phyloP scores from a whole-genome alignment of 2,113 vertebrate genomes.

The Podarcis raffonei region DNA sequence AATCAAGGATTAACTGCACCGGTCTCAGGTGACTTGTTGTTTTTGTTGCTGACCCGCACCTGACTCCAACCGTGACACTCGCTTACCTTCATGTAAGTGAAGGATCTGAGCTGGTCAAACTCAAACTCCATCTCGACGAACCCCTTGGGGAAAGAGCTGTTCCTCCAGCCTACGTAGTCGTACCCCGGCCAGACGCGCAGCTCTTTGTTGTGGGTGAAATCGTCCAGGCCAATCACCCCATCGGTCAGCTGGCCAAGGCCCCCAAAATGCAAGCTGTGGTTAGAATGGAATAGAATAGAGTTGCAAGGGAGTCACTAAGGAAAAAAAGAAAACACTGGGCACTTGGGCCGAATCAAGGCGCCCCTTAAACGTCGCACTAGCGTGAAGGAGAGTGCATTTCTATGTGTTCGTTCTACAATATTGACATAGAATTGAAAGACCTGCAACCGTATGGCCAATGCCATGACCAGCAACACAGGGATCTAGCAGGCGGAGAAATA shows the following conservation, averaged over 20 bases:
- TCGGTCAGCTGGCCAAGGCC: slow-evolving; percentile 91
- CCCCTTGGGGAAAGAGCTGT: slow-evolving; percentile 76
- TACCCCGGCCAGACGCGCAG: slow-evolving; percentile 90
- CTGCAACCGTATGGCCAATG: background rate
- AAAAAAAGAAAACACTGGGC: background rate
- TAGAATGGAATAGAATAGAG: background rate
- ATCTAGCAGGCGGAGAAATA: too few relatives aligned
- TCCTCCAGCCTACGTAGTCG: slow-evolving; percentile 92
- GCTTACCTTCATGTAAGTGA: slow-evolving; percentile 89
- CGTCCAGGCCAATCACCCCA: slow-evolving; percentile 87
- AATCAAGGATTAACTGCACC: too few relatives aligned
- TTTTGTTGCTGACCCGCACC: too few relatives aligned
- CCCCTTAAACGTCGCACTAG: background rate
- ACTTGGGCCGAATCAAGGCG: background rate
- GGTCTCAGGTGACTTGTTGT: too few relatives aligned
- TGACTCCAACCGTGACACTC: background rate
- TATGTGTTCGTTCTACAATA: background rate
- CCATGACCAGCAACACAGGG: too few relatives aligned
- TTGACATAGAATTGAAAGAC: background rate
- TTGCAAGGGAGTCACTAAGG: background rate
- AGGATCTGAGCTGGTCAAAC: slow-evolving; percentile 84
- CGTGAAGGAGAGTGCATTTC: background rate
- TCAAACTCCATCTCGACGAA: slow-evolving; percentile 91
- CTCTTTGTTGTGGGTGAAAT: slow-evolving; percentile 87
- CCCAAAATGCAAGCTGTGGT: slow-evolving; percentile 85